Percentiles rank a stretch among this genome's conserved stretches.
These are phyloP conservation scores for Tupaia chinensis DNA, from an alignment of 2,113 vertebrate genomes.

Conservation along the genomic window DNA sequence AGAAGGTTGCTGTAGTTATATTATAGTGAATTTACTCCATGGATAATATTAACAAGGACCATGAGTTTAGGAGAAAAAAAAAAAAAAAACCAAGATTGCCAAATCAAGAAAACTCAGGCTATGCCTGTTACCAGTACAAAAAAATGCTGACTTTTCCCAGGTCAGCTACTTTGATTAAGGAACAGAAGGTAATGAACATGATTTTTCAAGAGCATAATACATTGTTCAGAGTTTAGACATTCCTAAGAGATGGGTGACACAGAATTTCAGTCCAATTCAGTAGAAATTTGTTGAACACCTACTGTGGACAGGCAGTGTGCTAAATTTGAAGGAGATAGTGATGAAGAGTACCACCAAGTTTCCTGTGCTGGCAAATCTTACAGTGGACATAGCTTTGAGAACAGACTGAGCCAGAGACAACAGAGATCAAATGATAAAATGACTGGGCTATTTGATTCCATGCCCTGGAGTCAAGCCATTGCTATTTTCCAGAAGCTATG, in stretches of 20 bases:
- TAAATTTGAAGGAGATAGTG: neutral
- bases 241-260: neutral
- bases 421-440: neutral
- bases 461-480: neutral
- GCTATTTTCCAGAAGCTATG: neutral
- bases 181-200: neutral
- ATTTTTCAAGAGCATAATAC: neutral
- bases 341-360: neutral
- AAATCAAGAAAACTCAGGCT: neutral
- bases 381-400: neutral
- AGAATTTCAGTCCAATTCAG: neutral
- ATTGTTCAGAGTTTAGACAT: neutral
- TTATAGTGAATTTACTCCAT: neutral
- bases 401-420: neutral
- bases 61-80: neutral
- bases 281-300: neutral
- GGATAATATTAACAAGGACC: neutral
- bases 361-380: neutral
- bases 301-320: neutral
- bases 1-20: neutral
- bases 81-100: neutral
- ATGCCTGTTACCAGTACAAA: neutral
- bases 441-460: neutral
- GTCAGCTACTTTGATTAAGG: neutral
- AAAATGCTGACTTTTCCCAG: neutral